Base-by-base conservation (phyloP, 2,888 invertebrate genomes). In the Epinotia brunnichana region DNA sequence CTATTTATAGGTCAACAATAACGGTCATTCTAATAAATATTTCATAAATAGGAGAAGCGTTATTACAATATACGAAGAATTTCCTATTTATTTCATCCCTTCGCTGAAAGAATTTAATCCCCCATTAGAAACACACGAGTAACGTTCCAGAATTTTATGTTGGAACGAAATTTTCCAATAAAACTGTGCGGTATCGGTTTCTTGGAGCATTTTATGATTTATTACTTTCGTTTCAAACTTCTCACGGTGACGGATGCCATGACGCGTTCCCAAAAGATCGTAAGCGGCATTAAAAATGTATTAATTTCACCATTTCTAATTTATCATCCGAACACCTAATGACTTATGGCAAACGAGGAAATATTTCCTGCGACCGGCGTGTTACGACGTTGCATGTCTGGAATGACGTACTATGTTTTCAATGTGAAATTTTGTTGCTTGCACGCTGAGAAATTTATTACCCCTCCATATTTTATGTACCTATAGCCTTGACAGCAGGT, bases 141-240 rank as follows among this genome's bases (percentile, higher is more conserved):
- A 75, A 76, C 73, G 69, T 75, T 74, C 69, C 59, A 56, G 67
- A 76, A 75, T 74, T 69, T 71, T 70, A 75, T 74, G 70, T 64
- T 54, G 29, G 64, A 63, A 66, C 63, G 60, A 75, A 73, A 73
- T 75, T 76, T 76, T 78, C 74, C 73, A 75, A 78, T 77, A 77
- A 78, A 76, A 77, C 67, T 69, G 63, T 72, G 71, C 66, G 62
- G 63, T 70, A 75, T 69, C 70, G 69, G 72, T 76, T 74, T 75
- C 73, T 67, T 29, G 69, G 71, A 71, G 73, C 70, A 70, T 77
- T 78, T 76, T 73, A 77, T 79, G 78, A 81, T 80, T 81, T 82
- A 81, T 80, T 74, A 69, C 77, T 66, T 61, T 76, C 71, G 73
- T 73, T 78, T 77, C 75, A 76, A 80, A 80, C 74, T 80, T 79